Base-by-base conservation (phyloP, 1,140 invertebrate species). In the Bursaphelenchus mucronatus region DNA sequence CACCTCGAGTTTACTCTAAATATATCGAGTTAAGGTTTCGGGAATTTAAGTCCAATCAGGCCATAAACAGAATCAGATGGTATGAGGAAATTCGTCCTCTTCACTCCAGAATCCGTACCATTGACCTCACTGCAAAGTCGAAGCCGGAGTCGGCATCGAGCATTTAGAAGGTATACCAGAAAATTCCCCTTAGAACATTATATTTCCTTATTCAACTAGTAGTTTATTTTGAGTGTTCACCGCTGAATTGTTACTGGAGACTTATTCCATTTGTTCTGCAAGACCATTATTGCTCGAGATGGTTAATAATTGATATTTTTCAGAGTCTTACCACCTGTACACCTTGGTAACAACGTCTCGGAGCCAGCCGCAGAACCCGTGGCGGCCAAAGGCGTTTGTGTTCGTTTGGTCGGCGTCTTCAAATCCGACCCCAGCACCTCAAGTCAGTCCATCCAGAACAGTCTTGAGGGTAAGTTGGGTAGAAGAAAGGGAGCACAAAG, bases 351-450 rank as follows among this genome's bases (percentile, higher is more conserved):
- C 47, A 41, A 30, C 21, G 53, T 41, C 45, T 51, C 50, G 40
- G 64, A 57, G 45, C 11, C 30, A 40, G 47, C 46, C 41, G 67
- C 77, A 41, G 67, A 77, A 63, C 75, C 75, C 5, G 73, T 77
- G 15, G 17, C 67, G 13, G 75, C 75, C 39, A 59, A 63, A 59
- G 75, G 75, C 21, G 75, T 80, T 59, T 80, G 77, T 61, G 78
- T 81, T 39, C 56, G 62, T 19, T 64, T 75, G 8, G 67, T 81
- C 46, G 75, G 75, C 15, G 62, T 73, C 17, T 77, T 77, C 57
- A 81, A 81, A 59, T 56, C 53, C 72, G 39, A 45, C 69, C 40
- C 30, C 44, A n/a, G 40, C 68, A 15, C 41, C 13, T 39, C 30
- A 30, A 30, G 30, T 30, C 30, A 30, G 30, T 30, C 30, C 30